These are phyloP conservation scores for Styela plicata DNA, from an alignment of 23 tunicate genomes.

Conservation along the genomic window DNA sequence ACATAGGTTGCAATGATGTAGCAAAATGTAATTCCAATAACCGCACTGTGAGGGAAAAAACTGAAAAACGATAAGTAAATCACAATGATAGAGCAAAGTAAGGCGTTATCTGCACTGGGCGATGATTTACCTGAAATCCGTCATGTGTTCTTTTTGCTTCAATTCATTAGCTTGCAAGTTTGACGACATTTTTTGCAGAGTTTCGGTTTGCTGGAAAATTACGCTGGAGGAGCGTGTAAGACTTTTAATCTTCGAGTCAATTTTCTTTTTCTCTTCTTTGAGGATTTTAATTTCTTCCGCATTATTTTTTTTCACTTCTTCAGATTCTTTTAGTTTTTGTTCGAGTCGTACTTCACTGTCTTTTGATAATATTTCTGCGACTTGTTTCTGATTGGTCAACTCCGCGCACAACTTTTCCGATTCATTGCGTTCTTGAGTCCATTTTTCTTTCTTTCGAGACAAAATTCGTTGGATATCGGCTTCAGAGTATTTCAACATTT, in stretches of 20 bases:
- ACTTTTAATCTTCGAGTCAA: not conserved
- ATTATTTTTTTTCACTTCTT: not conserved
- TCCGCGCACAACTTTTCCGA: not conserved
- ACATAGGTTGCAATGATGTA: too few relatives aligned
- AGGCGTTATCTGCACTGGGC: too few relatives aligned
- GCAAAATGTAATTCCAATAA: too few relatives aligned
- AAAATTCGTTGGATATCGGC: slow-evolving; percentile 34
- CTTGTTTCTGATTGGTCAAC: slow-evolving; percentile 1
- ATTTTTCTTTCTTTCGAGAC: slow-evolving; percentile 18
- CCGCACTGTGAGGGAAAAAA: too few relatives aligned
- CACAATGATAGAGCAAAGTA: too few relatives aligned
- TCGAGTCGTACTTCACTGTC: slow-evolving; percentile 30
- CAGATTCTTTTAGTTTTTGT: not conserved
- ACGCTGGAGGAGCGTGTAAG: not conserved
- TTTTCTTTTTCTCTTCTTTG: slow-evolving; percentile 1
- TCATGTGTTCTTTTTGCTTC: not conserved
- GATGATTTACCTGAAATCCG: not conserved
- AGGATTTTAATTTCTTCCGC: not conserved
- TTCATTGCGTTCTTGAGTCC: slow-evolving; percentile 5
- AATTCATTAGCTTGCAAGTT: not conserved
- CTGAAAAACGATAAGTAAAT: too few relatives aligned
- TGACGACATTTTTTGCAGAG: not conserved
- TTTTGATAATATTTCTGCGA: slow-evolving; percentile 35
- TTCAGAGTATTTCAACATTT: slow-evolving; percentile 57
- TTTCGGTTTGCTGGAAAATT: slow-evolving; percentile 5